These are phyloP conservation scores for Oxystoma pomonae DNA, from an alignment of 2,888 invertebrate genomes.

Conservation along the genomic window DNA sequence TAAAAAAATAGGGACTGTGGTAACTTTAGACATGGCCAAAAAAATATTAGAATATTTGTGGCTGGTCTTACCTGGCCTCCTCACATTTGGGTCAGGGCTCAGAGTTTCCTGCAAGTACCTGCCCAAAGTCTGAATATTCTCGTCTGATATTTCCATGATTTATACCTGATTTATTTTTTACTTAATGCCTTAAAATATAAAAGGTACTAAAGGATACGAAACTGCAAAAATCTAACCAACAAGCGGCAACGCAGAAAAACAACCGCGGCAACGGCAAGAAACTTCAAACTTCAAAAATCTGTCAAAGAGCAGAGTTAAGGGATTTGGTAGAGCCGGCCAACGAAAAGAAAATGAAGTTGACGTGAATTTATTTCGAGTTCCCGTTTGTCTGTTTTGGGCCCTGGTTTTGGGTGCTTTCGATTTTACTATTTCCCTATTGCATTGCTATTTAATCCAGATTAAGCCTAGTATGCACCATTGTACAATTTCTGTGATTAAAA, in stretches of 20 bases:
- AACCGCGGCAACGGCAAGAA: neutral
- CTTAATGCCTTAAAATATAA: neutral
- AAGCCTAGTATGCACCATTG: no score
- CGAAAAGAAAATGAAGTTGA: neutral
- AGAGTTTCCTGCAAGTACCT: conserved; percentile 86
- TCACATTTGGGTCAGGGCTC: conserved; percentile 73
- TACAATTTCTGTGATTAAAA: no score
- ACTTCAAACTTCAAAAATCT: neutral
- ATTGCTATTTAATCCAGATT: no score
- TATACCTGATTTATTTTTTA: neutral
- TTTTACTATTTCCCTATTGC: no score
- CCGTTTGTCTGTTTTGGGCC: no score
- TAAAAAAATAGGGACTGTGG: no score
- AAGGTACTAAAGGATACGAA: neutral
- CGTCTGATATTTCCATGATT: conserved; percentile 84
- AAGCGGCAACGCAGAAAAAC: no score
- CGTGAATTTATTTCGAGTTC: no score
- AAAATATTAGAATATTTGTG: neutral
- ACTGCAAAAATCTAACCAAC: neutral
- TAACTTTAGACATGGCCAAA: no score
- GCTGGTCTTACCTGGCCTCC: conserved; percentile 71
- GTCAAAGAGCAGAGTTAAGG: neutral
- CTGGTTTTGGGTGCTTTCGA: no score
- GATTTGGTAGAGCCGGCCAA: no score
- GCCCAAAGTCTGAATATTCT: conserved; percentile 75